Percentiles rank a stretch among this genome's conserved stretches.
phyloP scores from a whole-genome alignment of 2,113 vertebrate species.

The Prinia subflava region DNA sequence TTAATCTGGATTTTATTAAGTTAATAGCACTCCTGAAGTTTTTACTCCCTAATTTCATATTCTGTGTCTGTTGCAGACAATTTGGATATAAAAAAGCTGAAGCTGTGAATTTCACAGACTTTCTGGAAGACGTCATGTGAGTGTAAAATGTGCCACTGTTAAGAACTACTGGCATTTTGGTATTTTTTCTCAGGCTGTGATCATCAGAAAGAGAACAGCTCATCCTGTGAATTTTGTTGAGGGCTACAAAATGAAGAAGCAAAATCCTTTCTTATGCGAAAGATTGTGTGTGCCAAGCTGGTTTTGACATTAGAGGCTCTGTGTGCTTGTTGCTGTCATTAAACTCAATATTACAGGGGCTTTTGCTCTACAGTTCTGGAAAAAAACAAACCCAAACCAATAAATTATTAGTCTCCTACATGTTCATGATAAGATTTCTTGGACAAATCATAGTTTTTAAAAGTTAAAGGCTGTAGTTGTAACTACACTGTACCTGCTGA shows the following conservation, averaged over 20 bases:
- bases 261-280: background rate
- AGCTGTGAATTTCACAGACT: background rate
- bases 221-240: background rate
- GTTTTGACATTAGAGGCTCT: background rate
- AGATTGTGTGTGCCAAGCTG: background rate
- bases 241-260: background rate
- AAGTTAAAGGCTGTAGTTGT: background rate
- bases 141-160: fast-evolving
- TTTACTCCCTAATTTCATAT: background rate
- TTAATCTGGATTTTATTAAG: background rate
- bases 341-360: background rate
- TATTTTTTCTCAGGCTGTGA: background rate
- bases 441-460: background rate
- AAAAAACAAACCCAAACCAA: background rate
- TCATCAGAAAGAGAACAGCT: background rate
- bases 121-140: background rate
- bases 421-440: background rate
- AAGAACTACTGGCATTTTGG: background rate
- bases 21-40: background rate
- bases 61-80: background rate
- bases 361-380: background rate
- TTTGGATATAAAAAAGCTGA: background rate
- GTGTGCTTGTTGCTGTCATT: background rate
- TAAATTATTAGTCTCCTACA: background rate
- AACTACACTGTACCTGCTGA: background rate